A percentile compares a stretch with the other conserved stretches of the same genome.
Conservation (phyloP, 2,797 vertebrate genomes). For the Bryconaethiops microstoma region DNA sequence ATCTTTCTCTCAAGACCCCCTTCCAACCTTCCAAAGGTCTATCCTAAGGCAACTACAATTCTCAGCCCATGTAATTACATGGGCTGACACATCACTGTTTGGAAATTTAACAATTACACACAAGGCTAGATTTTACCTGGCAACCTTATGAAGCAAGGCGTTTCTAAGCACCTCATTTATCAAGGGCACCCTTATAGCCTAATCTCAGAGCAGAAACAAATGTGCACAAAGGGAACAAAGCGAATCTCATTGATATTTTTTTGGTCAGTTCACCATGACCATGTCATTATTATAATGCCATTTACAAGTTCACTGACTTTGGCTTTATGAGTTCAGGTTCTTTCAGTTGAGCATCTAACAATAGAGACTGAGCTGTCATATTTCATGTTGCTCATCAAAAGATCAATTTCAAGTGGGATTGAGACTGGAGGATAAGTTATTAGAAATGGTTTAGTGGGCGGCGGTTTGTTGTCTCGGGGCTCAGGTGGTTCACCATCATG, state of each 20-base stretch:
- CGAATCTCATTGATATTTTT: not conserved
- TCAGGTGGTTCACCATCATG: conserved; percentile 27
- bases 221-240: not conserved
- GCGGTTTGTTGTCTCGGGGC: conserved; percentile 20
- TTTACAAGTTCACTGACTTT: not conserved
- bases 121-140: too few species aligned
- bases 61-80: not conserved
- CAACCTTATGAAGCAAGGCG: too few species aligned
- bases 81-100: too few species aligned
- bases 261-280: conserved; percentile 6
- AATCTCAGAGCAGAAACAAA: not conserved
- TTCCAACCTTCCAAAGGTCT: not conserved
- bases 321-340: not conserved
- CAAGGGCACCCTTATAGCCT: not conserved
- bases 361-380: conserved; percentile 19
- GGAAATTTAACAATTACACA: too few species aligned
- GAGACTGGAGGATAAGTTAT: conserved; percentile 13
- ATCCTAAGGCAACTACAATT: not conserved
- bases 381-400: conserved; percentile 32
- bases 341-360: conserved; percentile 14
- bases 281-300: not conserved
- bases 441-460: conserved; percentile 22
- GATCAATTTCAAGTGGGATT: conserved; percentile 33
- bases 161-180: not conserved
- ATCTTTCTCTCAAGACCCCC: not conserved